phyloP scores from a whole-genome alignment of 2,888 invertebrate species.

The Cecidostiba fungosa region DNA sequence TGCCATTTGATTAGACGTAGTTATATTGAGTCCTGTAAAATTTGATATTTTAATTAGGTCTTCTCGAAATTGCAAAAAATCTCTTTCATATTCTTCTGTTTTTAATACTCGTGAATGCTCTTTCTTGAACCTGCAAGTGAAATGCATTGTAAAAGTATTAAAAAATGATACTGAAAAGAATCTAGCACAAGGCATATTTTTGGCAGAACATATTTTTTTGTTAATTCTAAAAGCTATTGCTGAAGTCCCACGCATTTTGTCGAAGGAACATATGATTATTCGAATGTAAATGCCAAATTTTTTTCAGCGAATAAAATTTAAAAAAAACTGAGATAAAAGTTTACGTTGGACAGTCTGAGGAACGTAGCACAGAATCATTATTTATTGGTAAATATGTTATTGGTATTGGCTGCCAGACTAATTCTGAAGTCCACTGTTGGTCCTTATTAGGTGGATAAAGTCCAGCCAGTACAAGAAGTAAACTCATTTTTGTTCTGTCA shows the following conservation, averaged over 20 bases:
- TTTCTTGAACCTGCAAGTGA: too few species aligned
- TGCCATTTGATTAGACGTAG: conserved; percentile 65
- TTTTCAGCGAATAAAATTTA: too few species aligned
- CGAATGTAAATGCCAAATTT: too few species aligned
- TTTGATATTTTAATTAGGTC: conserved; percentile 66
- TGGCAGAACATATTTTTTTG: too few species aligned
- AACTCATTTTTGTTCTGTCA: conserved; percentile 88
- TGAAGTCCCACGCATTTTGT: too few species aligned
- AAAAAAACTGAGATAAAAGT: background rate
- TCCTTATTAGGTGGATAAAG: conserved; percentile 84
- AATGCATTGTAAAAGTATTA: too few species aligned
- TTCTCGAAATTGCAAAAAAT: conserved; percentile 59
- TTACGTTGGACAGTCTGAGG: conserved; percentile 63
- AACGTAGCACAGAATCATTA: conserved; percentile 64
- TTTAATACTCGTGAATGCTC: conserved; percentile 54
- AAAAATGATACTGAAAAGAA: too few species aligned
- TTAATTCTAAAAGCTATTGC: too few species aligned
- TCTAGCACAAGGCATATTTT: too few species aligned
- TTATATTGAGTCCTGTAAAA: conserved; percentile 67
- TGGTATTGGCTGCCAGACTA: conserved; percentile 86
- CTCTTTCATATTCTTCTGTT: conserved; percentile 61
- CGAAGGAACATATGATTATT: too few species aligned
- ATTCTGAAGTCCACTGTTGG: conserved; percentile 82
- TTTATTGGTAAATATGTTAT: conserved; percentile 19
- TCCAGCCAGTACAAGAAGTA: conserved; percentile 85